phyloP scores from a whole-genome alignment of 2,797 vertebrate species.

The Mus spretus region DNA sequence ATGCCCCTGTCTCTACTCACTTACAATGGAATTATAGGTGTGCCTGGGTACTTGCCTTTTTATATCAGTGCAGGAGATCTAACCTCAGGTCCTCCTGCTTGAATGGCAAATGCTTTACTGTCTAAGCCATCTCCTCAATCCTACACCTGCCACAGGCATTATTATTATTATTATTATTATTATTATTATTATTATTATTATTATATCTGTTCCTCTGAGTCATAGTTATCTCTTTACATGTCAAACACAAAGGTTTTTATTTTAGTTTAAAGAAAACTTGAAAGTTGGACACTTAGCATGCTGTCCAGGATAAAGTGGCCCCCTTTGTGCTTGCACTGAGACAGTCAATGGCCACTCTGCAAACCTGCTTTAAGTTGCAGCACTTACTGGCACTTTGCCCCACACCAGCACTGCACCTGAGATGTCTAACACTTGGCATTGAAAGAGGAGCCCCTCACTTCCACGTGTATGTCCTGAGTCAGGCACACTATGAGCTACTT shows the following conservation, averaged over 20 bases:
- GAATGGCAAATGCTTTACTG: neutral
- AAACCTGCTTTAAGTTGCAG: constrained; percentile 26
- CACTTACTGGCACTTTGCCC: neutral
- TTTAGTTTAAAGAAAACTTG: constrained; percentile 44
- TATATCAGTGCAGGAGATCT: neutral
- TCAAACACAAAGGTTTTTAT: constrained; percentile 56
- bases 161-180: neutral
- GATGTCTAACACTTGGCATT: neutral
- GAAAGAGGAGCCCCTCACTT: neutral
- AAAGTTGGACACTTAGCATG: constrained; percentile 45
- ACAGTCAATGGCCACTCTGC: constrained; percentile 54
- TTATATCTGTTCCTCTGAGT: neutral
- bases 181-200: too few relatives aligned
- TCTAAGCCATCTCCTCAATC: neutral
- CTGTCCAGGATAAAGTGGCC: constrained; percentile 60
- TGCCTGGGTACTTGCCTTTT: neutral
- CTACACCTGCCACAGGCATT: neutral
- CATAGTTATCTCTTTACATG: neutral
- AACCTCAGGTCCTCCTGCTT: neutral
- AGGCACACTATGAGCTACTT: constrained; percentile 52
- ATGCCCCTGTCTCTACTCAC: neutral
- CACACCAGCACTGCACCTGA: neutral
- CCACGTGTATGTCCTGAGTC: neutral
- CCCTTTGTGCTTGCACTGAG: constrained; percentile 68
- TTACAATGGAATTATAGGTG: neutral